Base-by-base conservation (phyloP, 2,797 vertebrate genomes). In the Miichthys miiuy region DNA sequence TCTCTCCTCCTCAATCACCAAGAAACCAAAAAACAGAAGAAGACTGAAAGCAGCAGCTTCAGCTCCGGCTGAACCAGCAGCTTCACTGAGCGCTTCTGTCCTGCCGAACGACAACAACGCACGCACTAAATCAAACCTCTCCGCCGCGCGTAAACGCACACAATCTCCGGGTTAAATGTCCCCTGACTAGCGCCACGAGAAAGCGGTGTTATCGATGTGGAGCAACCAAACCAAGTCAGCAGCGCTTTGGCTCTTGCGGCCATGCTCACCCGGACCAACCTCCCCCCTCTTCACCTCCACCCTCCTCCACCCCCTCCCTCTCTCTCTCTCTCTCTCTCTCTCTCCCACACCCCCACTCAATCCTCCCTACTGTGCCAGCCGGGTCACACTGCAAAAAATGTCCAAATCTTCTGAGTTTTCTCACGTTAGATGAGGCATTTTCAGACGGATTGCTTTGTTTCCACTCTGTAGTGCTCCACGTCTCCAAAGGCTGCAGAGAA, bases 241-340 rank as follows among this genome's bases (percentile, higher is more conserved):
- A 61, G 72, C 56, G 76, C 58, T 75, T 16, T 17, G 66, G 65
- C 69, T 92, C 66, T 81, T 68, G 74, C 89, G 74, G 91, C 91
- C 91, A 92, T 90, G 89, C 93, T 87, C 83, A 77, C 81, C 78
- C 23, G 38, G 82, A 83, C 81, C 80, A 82, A 34, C 65, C 88
- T 80, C 84, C 80, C 56, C n/a, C 5, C 0, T 0, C 21, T 2
- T 18, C 30, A 2, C 16, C 3, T 1, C 17, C 16, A 13, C 11
- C 10, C 13, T 17, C 44, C 20, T 6, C 12, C 68, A n/a, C 2
- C 3, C 58, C 21, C 64, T 18, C 0, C 25, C 51, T 6, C 69
- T 9, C 63, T 6, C 12, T 14, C 38, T 9, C 54, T 27, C 47
- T 12, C 74, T 12, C 71, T 34, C 81, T 44, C 69, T 11, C 69